These are phyloP conservation scores for Gasterosteus aculeatus DNA, from an alignment of 2,113 vertebrate genomes.

Conservation along the genomic window DNA sequence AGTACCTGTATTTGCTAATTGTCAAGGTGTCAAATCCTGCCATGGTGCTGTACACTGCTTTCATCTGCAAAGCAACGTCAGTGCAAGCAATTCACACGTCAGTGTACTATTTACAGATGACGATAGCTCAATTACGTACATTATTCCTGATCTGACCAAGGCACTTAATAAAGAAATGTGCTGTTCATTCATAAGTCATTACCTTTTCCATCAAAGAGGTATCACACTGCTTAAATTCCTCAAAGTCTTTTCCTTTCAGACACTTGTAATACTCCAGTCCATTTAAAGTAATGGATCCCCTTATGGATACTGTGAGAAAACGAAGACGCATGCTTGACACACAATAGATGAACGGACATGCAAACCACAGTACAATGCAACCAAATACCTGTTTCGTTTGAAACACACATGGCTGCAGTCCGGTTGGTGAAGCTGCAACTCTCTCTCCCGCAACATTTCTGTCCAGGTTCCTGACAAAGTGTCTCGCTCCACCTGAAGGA, in stretches of 20 bases:
- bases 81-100: not conserved
- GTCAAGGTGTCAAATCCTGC: constrained; percentile 50
- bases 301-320: constrained; percentile 37
- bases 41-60: constrained; percentile 49
- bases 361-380: not conserved
- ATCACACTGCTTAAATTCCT: accelerated
- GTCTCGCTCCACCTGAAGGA: constrained; percentile 30
- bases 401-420: constrained; percentile 22
- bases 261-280: accelerated
- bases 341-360: not conserved
- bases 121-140: not conserved
- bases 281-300: not conserved
- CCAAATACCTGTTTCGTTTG: constrained; percentile 40
- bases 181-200: constrained; percentile 2
- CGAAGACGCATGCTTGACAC: not conserved
- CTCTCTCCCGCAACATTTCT: not conserved
- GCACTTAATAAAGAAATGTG: not conserved
- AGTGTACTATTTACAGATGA: not conserved
- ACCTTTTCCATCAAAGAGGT: accelerated
- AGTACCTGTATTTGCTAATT: constrained; percentile 51
- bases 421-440: accelerated
- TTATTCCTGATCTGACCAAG: not conserved
- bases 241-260: accelerated
- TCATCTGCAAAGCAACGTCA: constrained; percentile 59
- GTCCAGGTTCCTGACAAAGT: not conserved